These are phyloP conservation scores for Invenusta paracnida DNA, from an alignment of 2,888 invertebrate genomes.

Conservation along the genomic window DNA sequence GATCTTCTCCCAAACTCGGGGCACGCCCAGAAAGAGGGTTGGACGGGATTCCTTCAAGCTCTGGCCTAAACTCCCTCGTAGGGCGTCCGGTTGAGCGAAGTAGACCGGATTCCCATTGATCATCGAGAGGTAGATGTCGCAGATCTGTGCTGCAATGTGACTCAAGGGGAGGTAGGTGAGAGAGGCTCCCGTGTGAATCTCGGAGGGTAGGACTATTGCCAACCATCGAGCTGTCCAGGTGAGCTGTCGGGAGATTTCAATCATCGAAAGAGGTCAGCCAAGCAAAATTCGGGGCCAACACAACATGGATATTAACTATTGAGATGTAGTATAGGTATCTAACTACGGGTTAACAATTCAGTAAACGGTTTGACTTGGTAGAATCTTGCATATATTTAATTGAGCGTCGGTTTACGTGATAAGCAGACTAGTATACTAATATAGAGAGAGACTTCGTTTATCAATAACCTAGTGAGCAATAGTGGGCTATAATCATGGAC, in stretches of 20 bases:
- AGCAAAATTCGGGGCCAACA: no score
- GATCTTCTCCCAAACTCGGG: conserved; percentile 88
- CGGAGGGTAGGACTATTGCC: neutral
- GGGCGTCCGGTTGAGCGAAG: conserved; percentile 82
- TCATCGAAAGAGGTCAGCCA: no score
- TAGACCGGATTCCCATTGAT: conserved; percentile 69
- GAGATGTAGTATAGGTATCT: no score
- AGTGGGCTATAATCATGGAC: no score
- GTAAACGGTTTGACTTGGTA: no score
- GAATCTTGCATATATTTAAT: no score
- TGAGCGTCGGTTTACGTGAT: no score
- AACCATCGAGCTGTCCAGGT: neutral
- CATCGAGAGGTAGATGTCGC: conserved; percentile 73
- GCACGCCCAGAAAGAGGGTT: conserved; percentile 79
- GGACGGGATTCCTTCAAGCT: conserved; percentile 68
- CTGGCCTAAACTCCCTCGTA: conserved; percentile 61
- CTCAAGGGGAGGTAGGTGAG: conserved; percentile 75
- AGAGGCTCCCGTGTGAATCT: neutral
- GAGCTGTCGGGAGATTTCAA: neutral
- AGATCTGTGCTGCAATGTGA: conserved; percentile 82
- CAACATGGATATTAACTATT: no score
- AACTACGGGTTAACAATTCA: no score
- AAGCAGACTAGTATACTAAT: no score
- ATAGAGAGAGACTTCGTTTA: no score
- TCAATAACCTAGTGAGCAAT: no score